These are phyloP conservation scores for Lophura nycthemera DNA, from an alignment of 2,113 vertebrate genomes.

Conservation along the genomic window DNA sequence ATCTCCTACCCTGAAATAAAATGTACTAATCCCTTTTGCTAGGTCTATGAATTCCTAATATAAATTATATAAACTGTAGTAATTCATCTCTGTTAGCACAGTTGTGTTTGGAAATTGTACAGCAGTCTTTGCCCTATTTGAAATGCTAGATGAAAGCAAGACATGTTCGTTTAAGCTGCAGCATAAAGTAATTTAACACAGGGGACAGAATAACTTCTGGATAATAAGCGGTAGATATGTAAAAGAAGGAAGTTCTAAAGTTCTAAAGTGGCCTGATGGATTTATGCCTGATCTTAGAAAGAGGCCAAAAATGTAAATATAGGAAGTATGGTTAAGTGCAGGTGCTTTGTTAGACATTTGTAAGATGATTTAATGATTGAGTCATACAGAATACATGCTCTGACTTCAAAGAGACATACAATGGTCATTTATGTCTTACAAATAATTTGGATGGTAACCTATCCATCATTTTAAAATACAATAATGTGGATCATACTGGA, in stretches of 20 bases:
- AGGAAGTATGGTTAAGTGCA: constrained; percentile 50
- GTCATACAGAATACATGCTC: constrained; percentile 51
- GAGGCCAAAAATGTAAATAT: constrained; percentile 68
- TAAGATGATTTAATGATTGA: constrained; percentile 71
- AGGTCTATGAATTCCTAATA: constrained; percentile 99
- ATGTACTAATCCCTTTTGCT: constrained; percentile 99
- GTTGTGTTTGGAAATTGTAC: constrained; percentile 98
- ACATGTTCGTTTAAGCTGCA: constrained; percentile 91
- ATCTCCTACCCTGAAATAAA: constrained; percentile 99
- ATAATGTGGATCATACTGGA: constrained; percentile 58
- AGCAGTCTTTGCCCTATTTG: constrained; percentile 91
- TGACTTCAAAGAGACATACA: constrained; percentile 62
- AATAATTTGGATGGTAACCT: constrained; percentile 65
- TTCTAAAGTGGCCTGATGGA: constrained; percentile 73
- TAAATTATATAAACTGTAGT: constrained; percentile 99
- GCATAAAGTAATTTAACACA: constrained; percentile 92
- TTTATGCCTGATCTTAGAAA: constrained; percentile 71
- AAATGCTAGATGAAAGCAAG: constrained; percentile 94
- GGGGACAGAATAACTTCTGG: constrained; percentile 87
- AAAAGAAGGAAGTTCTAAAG: constrained; percentile 75
- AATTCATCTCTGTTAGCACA: constrained; percentile 99
- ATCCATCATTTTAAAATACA: constrained; percentile 60
- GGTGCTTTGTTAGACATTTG: constrained; percentile 57
- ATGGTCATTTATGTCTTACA: constrained; percentile 58
- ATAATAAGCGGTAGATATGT: constrained; percentile 89